A percentile compares a stretch with the other conserved stretches of the same genome.
Evolutionary conservation across 2,888 invertebrate species (phyloP).

Genomic region (Ametastegia equiseti): DNA sequence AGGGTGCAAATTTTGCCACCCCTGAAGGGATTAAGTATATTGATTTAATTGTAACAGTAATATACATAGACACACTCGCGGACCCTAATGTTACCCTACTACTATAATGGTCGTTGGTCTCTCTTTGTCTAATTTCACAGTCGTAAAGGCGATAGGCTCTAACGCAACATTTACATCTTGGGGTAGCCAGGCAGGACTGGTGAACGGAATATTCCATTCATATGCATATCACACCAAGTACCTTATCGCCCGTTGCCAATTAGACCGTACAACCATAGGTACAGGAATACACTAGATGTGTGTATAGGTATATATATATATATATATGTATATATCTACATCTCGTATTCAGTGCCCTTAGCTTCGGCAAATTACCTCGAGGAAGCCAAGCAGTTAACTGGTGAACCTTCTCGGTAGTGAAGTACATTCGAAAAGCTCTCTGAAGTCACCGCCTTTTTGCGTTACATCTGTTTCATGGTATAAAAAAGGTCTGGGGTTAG

Average conservation of each 20-base stretch:
- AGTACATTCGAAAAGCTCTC: conserved; percentile 19
- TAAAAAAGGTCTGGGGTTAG: not conserved
- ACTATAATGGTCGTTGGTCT: conserved; percentile 26
- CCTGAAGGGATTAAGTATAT: conserved; percentile 16
- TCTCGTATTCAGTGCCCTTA: conserved; percentile 41
- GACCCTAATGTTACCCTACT: conserved; percentile 18
- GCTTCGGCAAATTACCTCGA: conserved; percentile 37
- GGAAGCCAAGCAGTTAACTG: conserved; percentile 30
- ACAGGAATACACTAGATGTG: not conserved
- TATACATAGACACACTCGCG: not conserved
- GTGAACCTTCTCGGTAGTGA: conserved; percentile 4
- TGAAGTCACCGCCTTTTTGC: conserved; percentile 1
- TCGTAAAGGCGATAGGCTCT: conserved; percentile 40
- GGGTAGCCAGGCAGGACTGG: conserved; percentile 46
- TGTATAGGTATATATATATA: too few species aligned
- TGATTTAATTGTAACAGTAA: conserved; percentile 41
- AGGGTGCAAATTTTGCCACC: conserved; percentile 30
- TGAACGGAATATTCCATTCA: conserved; percentile 67
- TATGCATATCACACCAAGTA: conserved; percentile 68
- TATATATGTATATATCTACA: conserved; percentile 13
- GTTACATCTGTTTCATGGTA: conserved; percentile 30
- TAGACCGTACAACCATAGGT: conserved; percentile 52
- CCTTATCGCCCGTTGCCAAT: conserved; percentile 71
- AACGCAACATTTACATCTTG: conserved; percentile 41
- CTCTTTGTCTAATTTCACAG: conserved; percentile 30